Evolutionary conservation across 2,113 vertebrate genomes (phyloP).

Genomic region (Aleadryas rufinucha): DNA sequence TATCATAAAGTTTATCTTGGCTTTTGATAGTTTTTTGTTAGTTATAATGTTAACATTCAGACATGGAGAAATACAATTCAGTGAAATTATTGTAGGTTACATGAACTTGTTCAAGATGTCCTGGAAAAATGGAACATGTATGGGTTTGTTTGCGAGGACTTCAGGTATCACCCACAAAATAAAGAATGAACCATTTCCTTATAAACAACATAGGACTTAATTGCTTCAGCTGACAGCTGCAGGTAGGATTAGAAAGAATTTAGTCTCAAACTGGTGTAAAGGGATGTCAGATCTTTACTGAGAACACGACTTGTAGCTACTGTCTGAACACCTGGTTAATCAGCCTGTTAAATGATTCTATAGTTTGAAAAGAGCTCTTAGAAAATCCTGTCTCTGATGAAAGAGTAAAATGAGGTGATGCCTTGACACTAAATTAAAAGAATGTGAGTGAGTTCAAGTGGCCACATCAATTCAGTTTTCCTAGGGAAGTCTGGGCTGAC

Average conservation of each 20-base stretch:
- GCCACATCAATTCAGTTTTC: not conserved
- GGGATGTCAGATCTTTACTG: not conserved
- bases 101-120: not conserved
- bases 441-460: not conserved
- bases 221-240: not conserved
- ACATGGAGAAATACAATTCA: not conserved
- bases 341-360: not conserved
- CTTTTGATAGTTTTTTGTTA: not conserved
- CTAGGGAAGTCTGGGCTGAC: not conserved
- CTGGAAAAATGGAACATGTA: not conserved
- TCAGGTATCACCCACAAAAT: not conserved
- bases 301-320: not conserved
- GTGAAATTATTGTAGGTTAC: not conserved
- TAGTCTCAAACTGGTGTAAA: not conserved
- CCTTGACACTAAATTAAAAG: not conserved
- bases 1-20: not conserved
- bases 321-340: not conserved
- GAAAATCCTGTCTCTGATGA: not conserved
- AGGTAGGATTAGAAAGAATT: not conserved
- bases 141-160: not conserved
- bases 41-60: not conserved
- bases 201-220: not conserved
- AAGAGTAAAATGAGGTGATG: not conserved
- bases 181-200: not conserved
- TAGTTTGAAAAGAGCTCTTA: not conserved